A percentile compares a stretch with the other conserved stretches of the same genome.
Conservation (phyloP, 2,888 invertebrate species). For the Spicauda simplicius region DNA sequence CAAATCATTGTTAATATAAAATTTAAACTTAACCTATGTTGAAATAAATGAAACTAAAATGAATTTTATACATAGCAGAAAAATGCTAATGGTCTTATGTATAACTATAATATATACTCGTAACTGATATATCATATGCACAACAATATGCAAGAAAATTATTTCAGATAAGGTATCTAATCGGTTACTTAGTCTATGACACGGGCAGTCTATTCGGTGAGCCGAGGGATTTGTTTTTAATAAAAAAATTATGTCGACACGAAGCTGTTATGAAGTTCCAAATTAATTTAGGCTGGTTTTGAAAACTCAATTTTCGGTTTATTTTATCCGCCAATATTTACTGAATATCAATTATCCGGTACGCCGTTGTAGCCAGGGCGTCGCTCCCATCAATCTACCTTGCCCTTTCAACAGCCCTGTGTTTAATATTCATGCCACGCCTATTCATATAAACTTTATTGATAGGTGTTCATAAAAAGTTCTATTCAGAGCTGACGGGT, state of each 20-base stretch:
- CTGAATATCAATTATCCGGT: conserved; percentile 80
- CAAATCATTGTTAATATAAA: too few relatives aligned
- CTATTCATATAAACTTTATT: conserved; percentile 37
- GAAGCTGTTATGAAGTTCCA: conserved; percentile 79
- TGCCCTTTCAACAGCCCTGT: conserved; percentile 50
- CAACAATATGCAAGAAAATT: too few relatives aligned
- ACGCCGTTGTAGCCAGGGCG: conserved; percentile 44
- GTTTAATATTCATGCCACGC: conserved; percentile 48
- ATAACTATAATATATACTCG: too few relatives aligned
- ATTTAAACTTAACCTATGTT: too few relatives aligned
- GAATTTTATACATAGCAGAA: too few relatives aligned
- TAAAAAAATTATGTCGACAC: conserved; percentile 72
- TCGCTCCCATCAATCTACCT: conserved; percentile 62
- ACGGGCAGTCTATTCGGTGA: conserved; percentile 49
- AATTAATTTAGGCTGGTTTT: conserved; percentile 81
- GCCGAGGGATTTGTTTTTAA: conserved; percentile 69
- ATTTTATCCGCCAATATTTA: conserved; percentile 82
- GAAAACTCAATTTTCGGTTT: conserved; percentile 81
- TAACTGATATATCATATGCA: too few relatives aligned
- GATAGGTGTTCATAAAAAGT: conserved; percentile 6
- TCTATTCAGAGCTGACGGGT: background rate
- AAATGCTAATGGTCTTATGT: too few relatives aligned
- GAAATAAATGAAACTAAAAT: too few relatives aligned
- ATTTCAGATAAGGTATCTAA: background rate
- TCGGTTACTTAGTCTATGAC: background rate